Percentiles rank a stretch among this genome's conserved stretches.
Conservation (phyloP, 2,888 invertebrate genomes). For the Xestoiulus laeticollis region DNA sequence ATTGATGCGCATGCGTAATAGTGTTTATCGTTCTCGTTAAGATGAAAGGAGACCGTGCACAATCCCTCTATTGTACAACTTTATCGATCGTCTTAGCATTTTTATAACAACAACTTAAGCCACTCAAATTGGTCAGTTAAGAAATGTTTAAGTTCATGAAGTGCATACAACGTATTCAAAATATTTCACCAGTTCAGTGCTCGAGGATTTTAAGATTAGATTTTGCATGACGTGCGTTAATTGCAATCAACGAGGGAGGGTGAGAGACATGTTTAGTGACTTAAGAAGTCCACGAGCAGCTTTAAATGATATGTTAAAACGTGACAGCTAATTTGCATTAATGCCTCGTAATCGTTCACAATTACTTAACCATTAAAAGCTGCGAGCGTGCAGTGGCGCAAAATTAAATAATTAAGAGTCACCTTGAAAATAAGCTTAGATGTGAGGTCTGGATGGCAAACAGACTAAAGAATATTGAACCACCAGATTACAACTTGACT, state of each 20-base stretch:
- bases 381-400: slow-evolving; percentile 16
- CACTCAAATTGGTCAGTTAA: not conserved
- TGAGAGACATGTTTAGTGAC: slow-evolving; percentile 26
- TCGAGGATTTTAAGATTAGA: not conserved
- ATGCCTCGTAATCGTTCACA: slow-evolving; percentile 26
- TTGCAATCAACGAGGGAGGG: not conserved
- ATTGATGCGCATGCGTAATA: too few relatives aligned
- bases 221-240: slow-evolving; percentile 21
- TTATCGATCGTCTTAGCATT: not conserved
- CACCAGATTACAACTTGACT: too few relatives aligned
- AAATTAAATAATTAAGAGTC: slow-evolving; percentile 18
- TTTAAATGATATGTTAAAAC: slow-evolving; percentile 26
- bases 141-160: not conserved
- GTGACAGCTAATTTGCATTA: slow-evolving; percentile 26
- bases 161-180: not conserved
- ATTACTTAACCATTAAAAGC: slow-evolving; percentile 26
- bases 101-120: not conserved
- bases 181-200: slow-evolving; percentile 5
- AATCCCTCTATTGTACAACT: too few relatives aligned
- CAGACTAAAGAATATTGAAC: not conserved
- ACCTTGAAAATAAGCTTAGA: not conserved
- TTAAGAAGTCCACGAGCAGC: slow-evolving; percentile 17
- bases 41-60: too few relatives aligned
- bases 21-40: too few relatives aligned
- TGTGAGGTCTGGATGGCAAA: not conserved